These are phyloP conservation scores for Anthopleura sola DNA, from an alignment of 64 coral and sea anemone species.

Conservation along the genomic window DNA sequence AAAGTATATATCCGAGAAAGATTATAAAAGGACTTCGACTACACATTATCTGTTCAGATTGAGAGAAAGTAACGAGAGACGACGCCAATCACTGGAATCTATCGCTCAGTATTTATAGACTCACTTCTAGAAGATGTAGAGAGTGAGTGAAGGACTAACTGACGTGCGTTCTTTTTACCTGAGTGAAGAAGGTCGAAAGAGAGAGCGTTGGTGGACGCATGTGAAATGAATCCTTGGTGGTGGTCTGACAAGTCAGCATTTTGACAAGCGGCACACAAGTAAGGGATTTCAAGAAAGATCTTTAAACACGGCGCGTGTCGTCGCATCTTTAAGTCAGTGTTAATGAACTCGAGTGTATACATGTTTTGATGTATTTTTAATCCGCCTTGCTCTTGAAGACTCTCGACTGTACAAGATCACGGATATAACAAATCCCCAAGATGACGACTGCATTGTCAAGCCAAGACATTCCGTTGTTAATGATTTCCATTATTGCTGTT, in stretches of 20 bases:
- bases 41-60: background rate
- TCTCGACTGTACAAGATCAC: conserved; percentile 6
- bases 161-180: background rate
- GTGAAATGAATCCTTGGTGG: background rate
- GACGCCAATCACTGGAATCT: background rate
- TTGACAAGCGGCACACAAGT: background rate
- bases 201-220: background rate
- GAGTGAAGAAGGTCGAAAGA: background rate
- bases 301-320: background rate
- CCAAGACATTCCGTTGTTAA: conserved; percentile 38
- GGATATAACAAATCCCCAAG: background rate
- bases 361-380: conserved; percentile 20
- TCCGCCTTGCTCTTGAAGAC: conserved; percentile 8
- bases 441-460: background rate
- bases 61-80: background rate
- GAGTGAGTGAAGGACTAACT: background rate
- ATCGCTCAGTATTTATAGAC: background rate
- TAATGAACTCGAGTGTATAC: conserved; percentile 18
- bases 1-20: conserved; percentile 1
- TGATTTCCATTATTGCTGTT: conserved; percentile 47
- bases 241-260: background rate
- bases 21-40: background rate
- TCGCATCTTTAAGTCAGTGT: conserved; percentile 12
- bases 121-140: conserved; percentile 1
- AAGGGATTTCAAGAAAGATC: background rate